Percentiles rank a stretch among this genome's conserved stretches.
Conservation (phyloP, 1,140 invertebrate genomes). For the Homarus americanus region DNA sequence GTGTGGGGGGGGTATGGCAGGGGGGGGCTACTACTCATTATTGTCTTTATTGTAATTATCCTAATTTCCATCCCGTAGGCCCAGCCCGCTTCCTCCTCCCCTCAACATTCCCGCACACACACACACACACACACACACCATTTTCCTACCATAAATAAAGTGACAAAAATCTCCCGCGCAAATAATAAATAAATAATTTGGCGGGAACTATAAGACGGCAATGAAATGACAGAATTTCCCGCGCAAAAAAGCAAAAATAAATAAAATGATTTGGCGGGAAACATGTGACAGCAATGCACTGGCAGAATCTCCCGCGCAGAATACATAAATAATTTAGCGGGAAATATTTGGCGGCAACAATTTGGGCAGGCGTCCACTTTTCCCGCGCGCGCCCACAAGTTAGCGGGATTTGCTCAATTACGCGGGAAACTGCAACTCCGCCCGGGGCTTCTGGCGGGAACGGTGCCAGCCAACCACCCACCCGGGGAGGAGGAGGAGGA, state of each 20-base stretch:
- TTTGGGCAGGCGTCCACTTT: conserved; percentile 19
- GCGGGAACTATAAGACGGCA: too few species aligned
- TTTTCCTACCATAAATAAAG: too few species aligned
- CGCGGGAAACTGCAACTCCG: conserved; percentile 51
- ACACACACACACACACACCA: too few species aligned
- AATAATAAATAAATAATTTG: too few species aligned
- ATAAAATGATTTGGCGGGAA: not conserved
- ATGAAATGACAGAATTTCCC: not conserved
- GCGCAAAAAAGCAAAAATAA: not conserved
- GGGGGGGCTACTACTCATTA: too few species aligned
- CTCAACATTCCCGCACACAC: too few species aligned
- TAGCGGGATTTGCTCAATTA: conserved; percentile 55
- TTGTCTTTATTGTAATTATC: too few species aligned
- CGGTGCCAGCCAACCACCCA: not conserved
- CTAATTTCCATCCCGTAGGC: too few species aligned
- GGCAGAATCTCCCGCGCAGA: not conserved
- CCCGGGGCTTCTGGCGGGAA: not conserved
- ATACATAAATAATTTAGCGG: not conserved
- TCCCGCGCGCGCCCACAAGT: conserved; percentile 41
- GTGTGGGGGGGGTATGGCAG: too few species aligned
- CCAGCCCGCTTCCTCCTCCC: too few species aligned
- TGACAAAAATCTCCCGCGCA: too few species aligned
- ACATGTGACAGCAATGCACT: not conserved
- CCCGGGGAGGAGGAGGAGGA: not conserved
- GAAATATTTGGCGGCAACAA: conserved; percentile 45